phyloP scores from a whole-genome alignment of 2,113 vertebrate species.

The Enhydra lutris region DNA sequence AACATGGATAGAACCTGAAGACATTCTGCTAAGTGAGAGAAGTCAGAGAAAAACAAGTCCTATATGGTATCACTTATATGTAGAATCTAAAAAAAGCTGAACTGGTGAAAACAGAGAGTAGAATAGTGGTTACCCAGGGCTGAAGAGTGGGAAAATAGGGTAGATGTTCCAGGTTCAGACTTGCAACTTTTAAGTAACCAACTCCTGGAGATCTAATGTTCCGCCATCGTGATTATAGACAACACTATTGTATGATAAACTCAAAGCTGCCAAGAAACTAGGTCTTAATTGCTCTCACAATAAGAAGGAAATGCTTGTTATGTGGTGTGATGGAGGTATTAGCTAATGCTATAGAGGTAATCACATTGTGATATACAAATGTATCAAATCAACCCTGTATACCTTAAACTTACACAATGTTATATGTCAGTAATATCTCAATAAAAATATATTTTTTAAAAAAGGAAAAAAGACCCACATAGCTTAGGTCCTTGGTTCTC shows the following conservation, averaged over 20 bases:
- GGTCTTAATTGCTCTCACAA: neutral
- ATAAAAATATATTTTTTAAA: neutral
- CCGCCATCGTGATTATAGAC: neutral
- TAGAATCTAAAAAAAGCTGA: neutral
- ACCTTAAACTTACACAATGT: neutral
- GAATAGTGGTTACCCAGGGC: neutral
- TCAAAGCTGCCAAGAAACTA: neutral
- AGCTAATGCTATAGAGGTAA: neutral
- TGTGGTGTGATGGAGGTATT: neutral
- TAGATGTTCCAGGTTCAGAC: neutral
- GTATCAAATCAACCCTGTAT: neutral
- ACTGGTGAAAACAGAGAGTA: neutral
- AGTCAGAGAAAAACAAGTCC: neutral
- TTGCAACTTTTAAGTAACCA: neutral
- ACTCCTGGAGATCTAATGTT: neutral
- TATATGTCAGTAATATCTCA: neutral
- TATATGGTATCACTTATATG: neutral
- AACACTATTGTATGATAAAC: neutral
- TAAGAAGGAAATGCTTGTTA: neutral
- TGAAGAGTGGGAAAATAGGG: neutral
- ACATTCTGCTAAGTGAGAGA: neutral
- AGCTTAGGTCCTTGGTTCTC: neutral
- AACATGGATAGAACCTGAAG: neutral
- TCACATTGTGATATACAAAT: neutral
- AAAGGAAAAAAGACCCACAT: neutral